Evolutionary conservation across 2,113 vertebrate species (phyloP), one percentile per base, ranked within the genome.

Genomic region (Peromyscus polionotus): DNA sequence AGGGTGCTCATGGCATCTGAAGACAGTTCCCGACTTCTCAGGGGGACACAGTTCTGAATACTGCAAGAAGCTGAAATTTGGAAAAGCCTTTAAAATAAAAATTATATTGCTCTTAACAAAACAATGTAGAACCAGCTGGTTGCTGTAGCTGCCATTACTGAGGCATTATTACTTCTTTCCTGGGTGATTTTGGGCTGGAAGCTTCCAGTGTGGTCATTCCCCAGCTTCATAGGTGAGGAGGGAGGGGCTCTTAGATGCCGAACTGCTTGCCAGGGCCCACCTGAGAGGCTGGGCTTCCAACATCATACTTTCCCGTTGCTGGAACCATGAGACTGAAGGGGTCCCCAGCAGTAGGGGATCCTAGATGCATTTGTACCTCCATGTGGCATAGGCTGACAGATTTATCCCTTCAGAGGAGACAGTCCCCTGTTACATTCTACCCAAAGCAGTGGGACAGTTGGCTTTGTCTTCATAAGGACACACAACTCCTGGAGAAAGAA

Each of bases 271-370:
- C 0, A 5, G 57, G 26, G 26, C 26, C 1, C 0, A 0, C 28
- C 3, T 22, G 80, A n/a, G 63, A 11, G 20, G 31, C 59, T 3
- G 57, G 85, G 54, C 22, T 19, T 17, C 76, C 17, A 11, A 70
- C 2, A 0, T 33, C 6, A 3, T 11, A 39, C 14, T 20, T 84
- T 11, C 10, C 65, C 16, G 1, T 13, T 31, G 28, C 36, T 11
- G 67, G 68, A 28, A 17, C 20, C 17, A 5, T n/a, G 54, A 39
- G 7, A 13, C 70, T 8, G 63, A 26, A 3, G 16, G 54, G 63
- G 26, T 4, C n/a, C 8, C 31, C 1, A 26, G 36, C 5, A 0
- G 0, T 0, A 4, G 11, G 16, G 45, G 36, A 36, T 0, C 51
- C 77, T 3, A 0, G 2, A 1, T 8, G 14, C 0, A 4, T 1